Evolutionary conservation across 2,113 vertebrate species (phyloP), one percentile per base, ranked within the genome.

Genomic region (Potamarius usumacintae): DNA sequence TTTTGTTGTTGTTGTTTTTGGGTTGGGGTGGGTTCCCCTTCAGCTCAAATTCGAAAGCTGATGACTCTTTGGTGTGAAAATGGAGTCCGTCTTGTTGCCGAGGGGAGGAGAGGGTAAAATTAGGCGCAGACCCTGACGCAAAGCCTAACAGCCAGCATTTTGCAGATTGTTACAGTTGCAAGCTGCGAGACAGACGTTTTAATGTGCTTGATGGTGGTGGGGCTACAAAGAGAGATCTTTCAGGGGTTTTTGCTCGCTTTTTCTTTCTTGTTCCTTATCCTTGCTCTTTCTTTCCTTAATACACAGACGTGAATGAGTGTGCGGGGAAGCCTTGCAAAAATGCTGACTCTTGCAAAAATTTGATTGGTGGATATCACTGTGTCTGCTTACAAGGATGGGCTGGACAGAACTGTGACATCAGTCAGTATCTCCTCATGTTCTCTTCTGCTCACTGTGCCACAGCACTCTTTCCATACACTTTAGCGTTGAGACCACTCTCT

Each of bases 301-400:
- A 95, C 94, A 96, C 98, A 99, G 98, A 99, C 97, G 96, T 96
- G 94, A 98, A 99, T 97, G 98, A 99, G 93, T 99, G 98, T 93
- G 94, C 96, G 91, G 96, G 94, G 94, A 96, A 95, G 90, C 98
- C 97, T 94, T 99, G 98, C 93, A 93, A 95, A 95, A 97, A 99
- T 90, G 97, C 98, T 97, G 92, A 95, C 91, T 96, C 96, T 96
- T 99, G 98, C 98, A 99, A 98, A 99, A 99, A 99, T 96, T 95
- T 99, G 96, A 98, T 99, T 97, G 98, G 98, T 94, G 97, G 97
- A 97, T 99, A 99, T 99, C 97, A 96, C 96, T 99, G 98, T 96
- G 93, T 94, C 96, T 99, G 98, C 96, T 94, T 97, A 95, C 95
- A 95, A 91, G 98, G 97, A 97, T 99, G 98, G 98, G 96, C 96